These are phyloP conservation scores for Sebastes matsubarae DNA, from an alignment of 2,797 vertebrate species.

Conservation along the genomic window DNA sequence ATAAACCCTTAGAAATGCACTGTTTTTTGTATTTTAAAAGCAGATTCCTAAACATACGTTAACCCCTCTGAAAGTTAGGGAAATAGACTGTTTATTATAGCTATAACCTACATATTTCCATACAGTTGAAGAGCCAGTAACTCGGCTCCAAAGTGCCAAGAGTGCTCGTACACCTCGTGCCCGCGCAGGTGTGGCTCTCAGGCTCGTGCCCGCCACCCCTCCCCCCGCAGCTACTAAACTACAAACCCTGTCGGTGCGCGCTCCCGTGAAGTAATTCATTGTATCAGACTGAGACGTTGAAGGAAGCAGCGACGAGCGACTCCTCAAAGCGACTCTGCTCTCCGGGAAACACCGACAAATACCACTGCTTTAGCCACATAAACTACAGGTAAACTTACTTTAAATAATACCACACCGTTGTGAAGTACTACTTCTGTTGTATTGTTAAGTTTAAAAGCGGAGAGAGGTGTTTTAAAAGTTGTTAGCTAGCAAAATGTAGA, in stretches of 20 bases:
- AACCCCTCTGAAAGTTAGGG: background rate
- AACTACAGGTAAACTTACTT: conserved; percentile 80
- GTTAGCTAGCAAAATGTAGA: background rate
- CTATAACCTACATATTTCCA: background rate
- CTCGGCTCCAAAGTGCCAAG: background rate
- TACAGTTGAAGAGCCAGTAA: background rate
- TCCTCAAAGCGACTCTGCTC: conserved; percentile 32
- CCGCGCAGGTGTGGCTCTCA: conserved; percentile 85
- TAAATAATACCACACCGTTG: accelerated
- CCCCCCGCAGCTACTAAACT: conserved; percentile 60
- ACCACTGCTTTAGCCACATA: conserved; percentile 43
- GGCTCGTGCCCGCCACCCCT: conserved; percentile 75
- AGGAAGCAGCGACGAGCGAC: conserved; percentile 45
- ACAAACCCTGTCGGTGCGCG: conserved; percentile 69
- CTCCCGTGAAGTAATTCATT: conserved; percentile 78
- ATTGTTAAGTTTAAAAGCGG: background rate
- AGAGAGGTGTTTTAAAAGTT: conserved; percentile 56
- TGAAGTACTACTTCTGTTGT: accelerated
- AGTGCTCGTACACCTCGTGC: conserved; percentile 57
- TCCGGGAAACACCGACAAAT: conserved; percentile 48
- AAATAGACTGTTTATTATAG: background rate
- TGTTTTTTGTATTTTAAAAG: background rate
- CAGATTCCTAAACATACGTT: background rate
- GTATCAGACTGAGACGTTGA: conserved; percentile 66
- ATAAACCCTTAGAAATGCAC: background rate